Percentiles rank a stretch among this genome's conserved stretches.
Conservation (phyloP, 2,888 invertebrate genomes). For the Serripes groenlandicus region DNA sequence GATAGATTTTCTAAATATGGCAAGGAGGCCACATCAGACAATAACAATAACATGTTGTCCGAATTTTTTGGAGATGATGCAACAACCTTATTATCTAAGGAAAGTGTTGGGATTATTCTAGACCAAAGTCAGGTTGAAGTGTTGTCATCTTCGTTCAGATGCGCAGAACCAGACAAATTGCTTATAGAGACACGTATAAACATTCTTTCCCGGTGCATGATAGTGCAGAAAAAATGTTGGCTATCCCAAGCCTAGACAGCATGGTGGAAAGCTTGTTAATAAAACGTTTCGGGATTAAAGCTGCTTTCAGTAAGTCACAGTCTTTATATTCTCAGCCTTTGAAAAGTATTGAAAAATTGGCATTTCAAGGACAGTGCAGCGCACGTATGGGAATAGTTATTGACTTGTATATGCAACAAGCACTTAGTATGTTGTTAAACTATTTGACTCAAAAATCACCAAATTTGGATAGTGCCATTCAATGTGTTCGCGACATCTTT, state of each 20-base stretch:
- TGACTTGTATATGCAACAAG: neutral
- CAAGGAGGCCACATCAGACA: too few relatives aligned
- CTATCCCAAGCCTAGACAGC: neutral
- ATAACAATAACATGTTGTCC: neutral
- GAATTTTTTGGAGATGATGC: conserved; percentile 20
- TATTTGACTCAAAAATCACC: conserved; percentile 6
- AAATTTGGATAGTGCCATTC: conserved; percentile 7
- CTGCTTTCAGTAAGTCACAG: conserved; percentile 16
- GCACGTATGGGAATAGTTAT: neutral
- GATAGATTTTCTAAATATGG: too few relatives aligned
- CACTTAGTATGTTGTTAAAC: neutral
- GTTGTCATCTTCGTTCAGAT: conserved; percentile 1
- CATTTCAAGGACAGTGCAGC: neutral
- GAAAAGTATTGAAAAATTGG: conserved; percentile 1
- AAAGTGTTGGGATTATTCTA: conserved; percentile 1
- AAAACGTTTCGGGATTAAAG: neutral
- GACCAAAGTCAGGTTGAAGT: too few relatives aligned
- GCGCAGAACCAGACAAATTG: neutral
- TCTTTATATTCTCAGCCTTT: neutral
- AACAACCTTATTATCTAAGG: neutral
- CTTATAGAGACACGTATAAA: too few relatives aligned
- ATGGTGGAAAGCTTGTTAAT: neutral
- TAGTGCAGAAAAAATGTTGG: neutral
- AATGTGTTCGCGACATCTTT: conserved; percentile 8
- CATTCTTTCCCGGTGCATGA: too few relatives aligned